Evolutionary conservation across 2,797 vertebrate genomes (phyloP).

Genomic region (Catamblyrhynchus diadema): DNA sequence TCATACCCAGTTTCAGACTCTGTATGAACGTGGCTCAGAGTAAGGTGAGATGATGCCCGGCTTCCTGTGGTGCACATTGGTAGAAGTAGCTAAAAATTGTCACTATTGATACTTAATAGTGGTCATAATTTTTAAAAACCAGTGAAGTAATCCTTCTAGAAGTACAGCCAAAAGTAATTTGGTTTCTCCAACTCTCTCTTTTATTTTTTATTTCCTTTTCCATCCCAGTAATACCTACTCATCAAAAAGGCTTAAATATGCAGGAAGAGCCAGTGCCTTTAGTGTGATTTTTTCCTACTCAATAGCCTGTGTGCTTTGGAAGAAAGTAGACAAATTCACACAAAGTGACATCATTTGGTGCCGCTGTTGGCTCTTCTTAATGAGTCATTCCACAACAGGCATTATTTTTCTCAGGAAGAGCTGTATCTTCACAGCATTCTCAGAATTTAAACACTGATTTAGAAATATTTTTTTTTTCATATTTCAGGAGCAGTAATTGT

Average conservation of each 20-base stretch:
- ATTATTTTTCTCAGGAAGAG: not conserved
- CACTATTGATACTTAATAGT: not conserved
- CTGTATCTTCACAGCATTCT: not conserved
- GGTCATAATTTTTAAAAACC: not conserved
- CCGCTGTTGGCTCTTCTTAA: not conserved
- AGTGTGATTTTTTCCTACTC: not conserved
- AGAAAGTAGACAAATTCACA: not conserved
- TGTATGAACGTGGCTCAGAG: not conserved
- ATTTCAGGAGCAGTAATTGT: not conserved
- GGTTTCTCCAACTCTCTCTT: not conserved
- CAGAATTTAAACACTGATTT: not conserved
- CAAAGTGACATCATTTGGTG: not conserved
- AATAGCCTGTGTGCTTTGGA: not conserved
- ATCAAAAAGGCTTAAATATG: not conserved
- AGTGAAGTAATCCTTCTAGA: not conserved
- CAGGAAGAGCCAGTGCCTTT: not conserved
- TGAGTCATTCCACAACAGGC: not conserved
- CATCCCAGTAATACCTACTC: not conserved
- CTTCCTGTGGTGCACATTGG: not conserved
- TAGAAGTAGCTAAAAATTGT: not conserved
- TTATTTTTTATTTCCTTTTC: not conserved
- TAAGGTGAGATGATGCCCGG: not conserved
- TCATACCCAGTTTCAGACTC: not conserved
- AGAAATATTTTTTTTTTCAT: not conserved
- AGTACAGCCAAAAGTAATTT: not conserved